Evolutionary conservation across 2,888 invertebrate species (phyloP).

Genomic region (Hydrotaea diabolus): DNA sequence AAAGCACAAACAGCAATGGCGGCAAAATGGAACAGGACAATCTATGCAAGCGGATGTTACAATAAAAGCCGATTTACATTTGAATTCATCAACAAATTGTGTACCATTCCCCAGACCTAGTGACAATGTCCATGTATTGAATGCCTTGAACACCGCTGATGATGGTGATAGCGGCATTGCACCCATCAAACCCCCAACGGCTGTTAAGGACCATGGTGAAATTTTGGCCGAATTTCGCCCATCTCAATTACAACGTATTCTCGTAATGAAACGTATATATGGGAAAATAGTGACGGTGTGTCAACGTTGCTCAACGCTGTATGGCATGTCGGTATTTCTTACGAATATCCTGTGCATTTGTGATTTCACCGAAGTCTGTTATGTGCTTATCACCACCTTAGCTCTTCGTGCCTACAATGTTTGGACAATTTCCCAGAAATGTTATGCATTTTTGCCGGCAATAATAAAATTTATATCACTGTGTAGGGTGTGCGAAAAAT

Average conservation of each 20-base stretch:
- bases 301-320: slow-evolving; percentile 28
- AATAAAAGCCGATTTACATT: neutral
- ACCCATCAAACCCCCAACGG: no score
- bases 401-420: slow-evolving; percentile 2
- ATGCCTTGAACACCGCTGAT: neutral
- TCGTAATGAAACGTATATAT: slow-evolving; percentile 56
- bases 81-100: neutral
- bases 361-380: slow-evolving; percentile 70
- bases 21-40: slow-evolving; percentile 20
- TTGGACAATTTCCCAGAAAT: neutral
- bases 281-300: slow-evolving; percentile 25
- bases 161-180: neutral
- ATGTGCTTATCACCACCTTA: slow-evolving; percentile 65
- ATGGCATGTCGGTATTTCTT: slow-evolving; percentile 68
- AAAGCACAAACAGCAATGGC: neutral
- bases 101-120: neutral
- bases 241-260: slow-evolving; percentile 24
- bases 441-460: slow-evolving; percentile 60
- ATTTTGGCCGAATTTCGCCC: neutral
- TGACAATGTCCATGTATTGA: neutral
- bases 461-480: slow-evolving; percentile 69
- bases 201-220: no score
- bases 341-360: slow-evolving; percentile 71
- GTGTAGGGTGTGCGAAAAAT: slow-evolving; percentile 69
- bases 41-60: slow-evolving; percentile 20